Conservation (phyloP, 2,888 invertebrate genomes). For the Drosophila paucipuncta region DNA sequence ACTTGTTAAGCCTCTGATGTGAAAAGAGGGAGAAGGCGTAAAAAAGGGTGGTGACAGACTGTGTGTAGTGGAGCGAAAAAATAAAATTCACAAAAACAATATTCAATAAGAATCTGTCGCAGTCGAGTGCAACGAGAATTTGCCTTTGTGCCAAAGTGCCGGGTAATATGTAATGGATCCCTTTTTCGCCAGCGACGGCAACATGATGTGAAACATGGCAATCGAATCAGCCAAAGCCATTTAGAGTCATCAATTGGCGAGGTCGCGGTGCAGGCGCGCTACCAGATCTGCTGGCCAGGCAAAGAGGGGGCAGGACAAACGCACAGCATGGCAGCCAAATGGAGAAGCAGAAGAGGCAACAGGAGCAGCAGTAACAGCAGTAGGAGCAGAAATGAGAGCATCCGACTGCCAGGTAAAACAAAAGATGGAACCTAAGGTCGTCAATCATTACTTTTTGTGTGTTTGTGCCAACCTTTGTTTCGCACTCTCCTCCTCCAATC, state of each 20-base stretch:
- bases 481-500: neutral
- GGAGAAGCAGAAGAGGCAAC: slow-evolving; percentile 22
- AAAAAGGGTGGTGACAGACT: slow-evolving; percentile 1
- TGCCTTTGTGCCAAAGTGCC: slow-evolving; percentile 60
- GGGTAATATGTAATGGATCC: slow-evolving; percentile 77
- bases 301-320: slow-evolving; percentile 22
- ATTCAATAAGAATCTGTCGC: slow-evolving; percentile 63
- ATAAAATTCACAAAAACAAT: slow-evolving; percentile 25
- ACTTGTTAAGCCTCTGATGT: slow-evolving; percentile 1
- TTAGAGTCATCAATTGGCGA: slow-evolving; percentile 78
- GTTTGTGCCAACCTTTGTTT: slow-evolving; percentile 18
- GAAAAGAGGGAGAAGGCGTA: neutral
- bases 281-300: neutral
- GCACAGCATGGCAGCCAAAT: slow-evolving; percentile 62
- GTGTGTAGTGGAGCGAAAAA: slow-evolving; percentile 10
- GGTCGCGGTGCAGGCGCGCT: slow-evolving; percentile 48
- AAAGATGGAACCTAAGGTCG: slow-evolving; percentile 33
- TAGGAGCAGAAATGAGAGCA: slow-evolving; percentile 28
- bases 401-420: slow-evolving; percentile 61
- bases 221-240: slow-evolving; percentile 79
- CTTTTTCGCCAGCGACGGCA: slow-evolving; percentile 73
- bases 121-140: slow-evolving; percentile 51
- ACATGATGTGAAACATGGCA: slow-evolving; percentile 79
- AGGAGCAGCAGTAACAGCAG: slow-evolving; percentile 10
- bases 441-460: slow-evolving; percentile 42